Evolutionary conservation across 2,113 vertebrate species (phyloP), one percentile per base, ranked within the genome.

Genomic region (Dipodomys merriami): DNA sequence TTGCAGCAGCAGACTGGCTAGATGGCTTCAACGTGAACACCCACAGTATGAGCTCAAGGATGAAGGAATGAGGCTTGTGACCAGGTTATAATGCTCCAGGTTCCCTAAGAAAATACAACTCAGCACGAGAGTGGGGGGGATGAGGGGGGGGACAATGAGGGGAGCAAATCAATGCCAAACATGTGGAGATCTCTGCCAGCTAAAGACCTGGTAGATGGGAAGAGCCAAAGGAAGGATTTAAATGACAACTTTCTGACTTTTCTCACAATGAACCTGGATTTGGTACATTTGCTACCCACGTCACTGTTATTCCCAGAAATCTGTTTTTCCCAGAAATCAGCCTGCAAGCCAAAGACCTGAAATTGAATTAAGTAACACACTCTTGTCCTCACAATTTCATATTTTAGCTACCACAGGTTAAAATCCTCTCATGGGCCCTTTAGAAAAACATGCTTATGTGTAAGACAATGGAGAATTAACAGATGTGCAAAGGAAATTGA

Each of bases 401-500:
- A 72, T 88, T 95, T 82, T 85, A 44, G 20, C 7, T 83, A 15
- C 29, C 57, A 29, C 0, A 29, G 29, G 13, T 76, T 83, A 46
- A 79, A 94, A 74, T 78, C 77, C 82, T 87, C 53, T 78, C 60
- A 29, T 7, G 27, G 39, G 39, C 7, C 25, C 35, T 88, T 65
- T 86, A 82, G 82, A 64, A 53, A 64, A 77, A 80, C 33, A 23
- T 9, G 1, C 65, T 77, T 65, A 72, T 35, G 29, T 77, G 39
- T 6, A 81, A 16, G 60, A 94, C 2, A 4, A 33, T 62, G 33
- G 67, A 71, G 30, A 64, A 78, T 68, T 74, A 87, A 82, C 30
- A 80, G 62, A 83, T 20, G 78, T 64, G 49, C 71, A 33, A 83
- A 92, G 49, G 62, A 68, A 93, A 46, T 44, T 82, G 88, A 92